A percentile compares a stretch with the other conserved stretches of the same genome.
These are phyloP conservation scores for Coendou prehensilis DNA, from an alignment of 2,797 vertebrate species.

Conservation along the genomic window DNA sequence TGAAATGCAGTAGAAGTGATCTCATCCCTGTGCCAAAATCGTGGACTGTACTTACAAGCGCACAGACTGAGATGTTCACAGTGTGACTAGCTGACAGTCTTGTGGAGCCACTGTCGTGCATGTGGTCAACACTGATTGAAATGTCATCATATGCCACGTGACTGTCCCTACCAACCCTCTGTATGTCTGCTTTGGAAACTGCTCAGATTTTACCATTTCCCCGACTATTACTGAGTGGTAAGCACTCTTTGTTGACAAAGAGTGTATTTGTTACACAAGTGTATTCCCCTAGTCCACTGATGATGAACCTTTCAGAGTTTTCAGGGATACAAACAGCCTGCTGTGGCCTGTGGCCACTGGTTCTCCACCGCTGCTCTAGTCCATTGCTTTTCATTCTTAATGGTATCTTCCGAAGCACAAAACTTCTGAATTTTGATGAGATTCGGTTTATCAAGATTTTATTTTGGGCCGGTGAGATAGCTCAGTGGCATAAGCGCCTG, in stretches of 20 bases:
- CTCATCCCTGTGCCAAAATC: neutral
- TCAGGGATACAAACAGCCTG: neutral
- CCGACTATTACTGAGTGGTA: neutral
- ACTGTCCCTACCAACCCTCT: accelerated
- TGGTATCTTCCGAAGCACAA: neutral
- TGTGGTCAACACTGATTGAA: neutral
- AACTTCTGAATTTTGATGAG: neutral
- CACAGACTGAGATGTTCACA: neutral
- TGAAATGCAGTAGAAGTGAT: neutral
- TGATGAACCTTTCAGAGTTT: neutral
- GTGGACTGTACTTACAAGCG: neutral
- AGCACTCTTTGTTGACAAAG: neutral
- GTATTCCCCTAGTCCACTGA: neutral
- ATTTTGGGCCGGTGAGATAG: no score
- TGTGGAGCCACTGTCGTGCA: neutral
- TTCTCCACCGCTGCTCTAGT: neutral
- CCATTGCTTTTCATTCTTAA: neutral
- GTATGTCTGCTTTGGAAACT: neutral
- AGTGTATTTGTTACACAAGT: no score
- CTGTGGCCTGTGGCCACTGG: neutral
- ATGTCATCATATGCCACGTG: neutral
- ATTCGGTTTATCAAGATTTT: neutral
- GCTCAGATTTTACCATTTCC: neutral
- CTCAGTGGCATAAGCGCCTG: no score
- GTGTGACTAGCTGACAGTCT: neutral